A percentile compares a stretch with the other conserved stretches of the same genome.
Conservation (phyloP, 2,113 vertebrate genomes). For the Dryoscopus gambensis region DNA sequence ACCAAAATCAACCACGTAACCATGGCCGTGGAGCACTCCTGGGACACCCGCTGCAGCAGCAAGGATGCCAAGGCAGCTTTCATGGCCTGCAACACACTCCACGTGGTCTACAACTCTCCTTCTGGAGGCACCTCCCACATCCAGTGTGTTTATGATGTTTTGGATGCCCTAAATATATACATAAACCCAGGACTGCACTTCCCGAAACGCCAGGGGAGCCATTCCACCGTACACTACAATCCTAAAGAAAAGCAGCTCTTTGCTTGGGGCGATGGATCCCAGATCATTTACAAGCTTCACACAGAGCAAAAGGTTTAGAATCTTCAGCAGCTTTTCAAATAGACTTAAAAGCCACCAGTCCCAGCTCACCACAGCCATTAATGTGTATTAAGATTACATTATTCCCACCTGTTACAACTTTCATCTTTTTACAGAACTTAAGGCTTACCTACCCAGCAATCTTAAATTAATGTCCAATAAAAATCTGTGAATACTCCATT, state of each 20-base stretch:
- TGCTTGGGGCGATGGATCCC: slow-evolving; percentile 92
- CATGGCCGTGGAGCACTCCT: slow-evolving; percentile 80
- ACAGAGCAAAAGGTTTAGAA: slow-evolving; percentile 66
- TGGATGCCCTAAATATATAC: slow-evolving; percentile 66
- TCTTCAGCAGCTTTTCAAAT: not conserved
- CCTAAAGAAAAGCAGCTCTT: slow-evolving; percentile 87
- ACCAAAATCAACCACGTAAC: slow-evolving; percentile 81
- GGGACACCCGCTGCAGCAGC: slow-evolving; percentile 87
- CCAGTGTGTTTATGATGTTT: slow-evolving; percentile 85
- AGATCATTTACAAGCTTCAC: slow-evolving; percentile 88
- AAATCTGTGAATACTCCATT: not conserved
- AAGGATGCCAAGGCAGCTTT: slow-evolving; percentile 87
- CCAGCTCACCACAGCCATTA: not conserved
- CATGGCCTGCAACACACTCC: slow-evolving; percentile 85
- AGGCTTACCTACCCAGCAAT: not conserved
- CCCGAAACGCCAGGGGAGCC: slow-evolving; percentile 83
- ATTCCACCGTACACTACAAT: slow-evolving; percentile 87
- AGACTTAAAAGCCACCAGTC: not conserved
- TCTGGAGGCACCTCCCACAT: slow-evolving; percentile 82
- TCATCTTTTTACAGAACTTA: not conserved
- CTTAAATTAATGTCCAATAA: not conserved
- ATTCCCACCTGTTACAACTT: not conserved
- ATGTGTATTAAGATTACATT: not conserved
- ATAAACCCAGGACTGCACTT: slow-evolving; percentile 79
- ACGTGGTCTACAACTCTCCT: slow-evolving; percentile 85